These are phyloP conservation scores for Electrona antarctica DNA, from an alignment of 2,113 vertebrate species.

Conservation along the genomic window DNA sequence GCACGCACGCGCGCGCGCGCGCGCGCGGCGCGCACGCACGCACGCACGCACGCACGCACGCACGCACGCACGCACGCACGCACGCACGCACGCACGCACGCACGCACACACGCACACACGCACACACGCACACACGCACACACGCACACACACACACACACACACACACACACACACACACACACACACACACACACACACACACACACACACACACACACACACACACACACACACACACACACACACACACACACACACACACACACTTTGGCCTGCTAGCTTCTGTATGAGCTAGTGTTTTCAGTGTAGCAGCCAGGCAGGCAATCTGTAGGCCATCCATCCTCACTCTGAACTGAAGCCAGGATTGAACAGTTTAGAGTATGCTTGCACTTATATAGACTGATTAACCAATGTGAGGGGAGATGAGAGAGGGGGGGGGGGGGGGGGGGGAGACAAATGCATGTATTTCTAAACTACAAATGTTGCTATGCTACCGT, in stretches of 20 bases:
- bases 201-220: too few species aligned
- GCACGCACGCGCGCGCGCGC: not conserved
- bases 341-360: not conserved
- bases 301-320: not conserved
- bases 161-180: too few species aligned
- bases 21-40: not conserved
- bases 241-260: not conserved
- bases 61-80: not conserved
- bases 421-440: not conserved
- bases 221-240: not conserved
- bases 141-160: not conserved
- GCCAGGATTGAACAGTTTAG: not conserved
- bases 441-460: not conserved
- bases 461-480: too few species aligned
- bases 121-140: not conserved
- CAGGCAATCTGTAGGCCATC: not conserved
- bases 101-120: not conserved
- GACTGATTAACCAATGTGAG: not conserved
- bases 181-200: too few species aligned
- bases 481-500: too few species aligned
- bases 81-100: not conserved
- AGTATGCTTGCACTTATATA: not conserved
- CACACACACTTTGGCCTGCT: not conserved
- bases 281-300: not conserved
- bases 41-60: constrained; percentile 7